Evolutionary conservation across 2,113 vertebrate species (phyloP), one percentile per base, ranked within the genome.

Genomic region (Ailuropoda melanoleuca): DNA sequence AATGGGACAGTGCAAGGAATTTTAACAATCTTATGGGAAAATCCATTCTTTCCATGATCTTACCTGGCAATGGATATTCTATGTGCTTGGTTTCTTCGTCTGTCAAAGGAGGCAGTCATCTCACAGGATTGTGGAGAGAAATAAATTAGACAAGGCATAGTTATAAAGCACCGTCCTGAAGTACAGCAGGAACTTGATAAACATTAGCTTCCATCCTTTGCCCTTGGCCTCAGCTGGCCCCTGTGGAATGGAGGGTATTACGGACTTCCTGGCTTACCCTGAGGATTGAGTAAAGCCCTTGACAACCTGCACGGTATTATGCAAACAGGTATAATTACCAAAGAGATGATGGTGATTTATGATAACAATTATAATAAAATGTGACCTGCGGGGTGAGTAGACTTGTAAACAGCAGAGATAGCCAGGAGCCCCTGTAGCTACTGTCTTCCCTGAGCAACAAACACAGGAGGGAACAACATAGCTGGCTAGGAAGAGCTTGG

Each of bases 361-460:
- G 66, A 50, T 23, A 74, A 70, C 74, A 78, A 48, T 62, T 50
- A 55, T 43, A 75, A 50, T 88, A 55, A 90, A 93, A 72, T 72
- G 64, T 89, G 87, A 53, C 62, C 21, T 17, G 31, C 15, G 37
- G 13, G 66, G 37, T 72, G 92, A 96, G 43, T 13, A 74, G 66
- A 13, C 68, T 68, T 62, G 7, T 90, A 56, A 93, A 78, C 19
- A 78, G 74, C 31, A 74, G 56, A 31, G 66, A 60, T 10, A 80
- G 55, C 92, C 48, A 48, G 39, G 17, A 72, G 24, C n/a, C 68
- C 23, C 34, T 43, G 10, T 24, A 66, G 64, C 64, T 88, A 56
- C 62, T 50, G 2, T 75, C 78, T 68, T 66, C 31, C 39, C 64
- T 70, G 15, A 21, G 39, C 26, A 66, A 46, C 78, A 83, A 64